Conservation (phyloP, 1,140 invertebrate species). For the Acromyrmex heyeri region DNA sequence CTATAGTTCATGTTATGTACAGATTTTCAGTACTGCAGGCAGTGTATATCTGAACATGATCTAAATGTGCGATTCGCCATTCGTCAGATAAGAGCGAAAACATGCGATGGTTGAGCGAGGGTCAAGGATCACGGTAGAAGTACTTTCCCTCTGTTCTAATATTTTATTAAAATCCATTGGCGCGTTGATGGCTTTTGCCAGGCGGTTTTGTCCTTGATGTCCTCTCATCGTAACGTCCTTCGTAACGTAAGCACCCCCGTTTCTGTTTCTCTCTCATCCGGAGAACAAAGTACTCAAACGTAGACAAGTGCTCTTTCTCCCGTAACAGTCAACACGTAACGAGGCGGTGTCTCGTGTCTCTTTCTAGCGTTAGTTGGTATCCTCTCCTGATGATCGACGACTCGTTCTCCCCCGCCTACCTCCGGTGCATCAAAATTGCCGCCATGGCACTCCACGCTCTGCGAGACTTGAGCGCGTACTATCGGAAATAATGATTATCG, state of each 20-base stretch:
- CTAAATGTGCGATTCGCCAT: neutral
- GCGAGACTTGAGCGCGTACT: neutral
- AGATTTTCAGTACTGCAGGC: no score
- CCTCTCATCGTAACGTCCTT: slow-evolving; percentile 56
- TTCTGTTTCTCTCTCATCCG: slow-evolving; percentile 14
- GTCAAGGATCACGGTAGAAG: neutral
- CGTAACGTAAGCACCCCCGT: slow-evolving; percentile 31
- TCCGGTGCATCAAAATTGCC: slow-evolving; percentile 27
- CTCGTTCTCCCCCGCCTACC: neutral
- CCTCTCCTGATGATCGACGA: slow-evolving; percentile 10
- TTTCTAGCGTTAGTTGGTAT: slow-evolving; percentile 16
- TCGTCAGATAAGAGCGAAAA: neutral
- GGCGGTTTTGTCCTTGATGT: slow-evolving; percentile 41
- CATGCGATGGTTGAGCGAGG: slow-evolving; percentile 19
- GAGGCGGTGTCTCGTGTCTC: slow-evolving; percentile 70
- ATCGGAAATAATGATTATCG: slow-evolving; percentile 24
- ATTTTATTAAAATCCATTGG: slow-evolving; percentile 66
- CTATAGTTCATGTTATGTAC: no score
- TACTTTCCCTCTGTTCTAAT: neutral
- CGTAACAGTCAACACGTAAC: slow-evolving; percentile 73
- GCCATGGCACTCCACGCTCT: neutral
- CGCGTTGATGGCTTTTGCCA: slow-evolving; percentile 53
- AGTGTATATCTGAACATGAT: no score
- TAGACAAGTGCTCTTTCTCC: slow-evolving; percentile 71
- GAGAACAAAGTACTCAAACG: slow-evolving; percentile 71